These are phyloP conservation scores for Scaptodrosophila lebanonensis DNA, from an alignment of 1,140 invertebrate species.

Conservation along the genomic window DNA sequence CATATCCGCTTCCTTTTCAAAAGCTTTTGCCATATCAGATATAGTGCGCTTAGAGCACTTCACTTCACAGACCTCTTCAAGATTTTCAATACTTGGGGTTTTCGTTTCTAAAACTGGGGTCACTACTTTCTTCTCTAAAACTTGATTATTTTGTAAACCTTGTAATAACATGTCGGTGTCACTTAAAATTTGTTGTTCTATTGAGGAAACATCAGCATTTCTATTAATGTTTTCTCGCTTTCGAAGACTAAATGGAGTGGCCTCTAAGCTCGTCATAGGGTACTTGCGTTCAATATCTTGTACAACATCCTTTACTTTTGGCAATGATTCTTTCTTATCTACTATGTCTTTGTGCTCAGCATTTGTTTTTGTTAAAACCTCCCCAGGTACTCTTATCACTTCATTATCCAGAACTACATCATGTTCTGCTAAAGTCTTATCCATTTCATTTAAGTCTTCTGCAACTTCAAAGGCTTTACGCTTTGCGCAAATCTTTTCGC, in stretches of 20 bases:
- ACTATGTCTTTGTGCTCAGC: slow-evolving; percentile 48
- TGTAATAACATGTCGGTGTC: slow-evolving; percentile 59
- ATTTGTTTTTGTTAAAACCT: slow-evolving; percentile 52
- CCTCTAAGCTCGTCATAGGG: slow-evolving; percentile 43
- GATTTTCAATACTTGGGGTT: slow-evolving; percentile 38
- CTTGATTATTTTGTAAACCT: slow-evolving; percentile 19
- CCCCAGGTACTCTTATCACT: slow-evolving; percentile 53
- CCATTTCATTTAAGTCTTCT: slow-evolving; percentile 65
- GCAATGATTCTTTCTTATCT: slow-evolving; percentile 45
- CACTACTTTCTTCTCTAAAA: slow-evolving; percentile 23
- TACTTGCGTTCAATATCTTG: slow-evolving; percentile 60
- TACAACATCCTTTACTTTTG: slow-evolving; percentile 61
- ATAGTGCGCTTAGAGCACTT: slow-evolving; percentile 57
- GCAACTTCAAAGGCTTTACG: slow-evolving; percentile 65
- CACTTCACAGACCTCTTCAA: slow-evolving; percentile 49
- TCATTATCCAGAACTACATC: slow-evolving; percentile 55
- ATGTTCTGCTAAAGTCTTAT: slow-evolving; percentile 65
- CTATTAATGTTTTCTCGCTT: slow-evolving; percentile 34
- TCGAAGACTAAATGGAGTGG: slow-evolving; percentile 59
- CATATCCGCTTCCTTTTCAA: slow-evolving; percentile 17
- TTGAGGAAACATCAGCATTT: slow-evolving; percentile 38
- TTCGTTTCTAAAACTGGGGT: slow-evolving; percentile 27
- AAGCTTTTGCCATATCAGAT: slow-evolving; percentile 38
- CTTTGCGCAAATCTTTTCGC: slow-evolving; percentile 64
- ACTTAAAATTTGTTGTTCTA: slow-evolving; percentile 63